A percentile compares a stretch with the other conserved stretches of the same genome.
phyloP scores from a whole-genome alignment of 37 sponge, comb jelly and placozoan species.

The Beroe forskalii region DNA sequence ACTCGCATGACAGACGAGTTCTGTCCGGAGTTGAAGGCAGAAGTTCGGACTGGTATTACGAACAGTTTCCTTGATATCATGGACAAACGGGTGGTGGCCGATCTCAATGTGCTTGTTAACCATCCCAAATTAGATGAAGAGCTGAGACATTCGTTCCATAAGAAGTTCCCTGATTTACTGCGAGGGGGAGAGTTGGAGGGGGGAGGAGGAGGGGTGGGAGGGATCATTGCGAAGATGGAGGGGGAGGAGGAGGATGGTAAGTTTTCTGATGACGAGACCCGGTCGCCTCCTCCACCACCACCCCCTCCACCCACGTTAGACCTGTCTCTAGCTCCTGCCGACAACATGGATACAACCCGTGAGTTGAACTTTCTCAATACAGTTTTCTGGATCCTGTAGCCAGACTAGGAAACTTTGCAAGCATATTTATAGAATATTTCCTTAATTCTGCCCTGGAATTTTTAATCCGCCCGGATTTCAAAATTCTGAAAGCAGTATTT shows the following conservation, averaged over 20 bases:
- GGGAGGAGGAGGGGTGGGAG: not conserved
- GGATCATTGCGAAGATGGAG: not conserved
- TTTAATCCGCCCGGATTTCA: too few relatives aligned
- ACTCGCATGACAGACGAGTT: constrained; percentile 73
- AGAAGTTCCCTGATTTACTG: constrained; percentile 9
- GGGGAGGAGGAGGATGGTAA: constrained; percentile 8
- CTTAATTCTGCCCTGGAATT: too few relatives aligned
- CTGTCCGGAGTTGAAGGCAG: not conserved
- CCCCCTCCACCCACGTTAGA: constrained; percentile 30
- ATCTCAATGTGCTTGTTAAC: not conserved
- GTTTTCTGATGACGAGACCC: constrained; percentile 50
- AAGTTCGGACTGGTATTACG: constrained; percentile 47
- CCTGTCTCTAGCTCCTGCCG: constrained; percentile 16
- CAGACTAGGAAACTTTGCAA: too few relatives aligned
- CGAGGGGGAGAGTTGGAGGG: not conserved
- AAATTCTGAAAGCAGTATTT: too few relatives aligned
- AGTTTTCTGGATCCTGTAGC: too few relatives aligned
- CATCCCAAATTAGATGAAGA: constrained; percentile 49
- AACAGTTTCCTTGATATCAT: constrained; percentile 65
- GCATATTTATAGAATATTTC: too few relatives aligned
- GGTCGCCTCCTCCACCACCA: constrained; percentile 38
- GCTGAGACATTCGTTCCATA: constrained; percentile 9
- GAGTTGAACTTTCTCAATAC: too few relatives aligned
- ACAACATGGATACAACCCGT: too few relatives aligned
- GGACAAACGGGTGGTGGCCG: constrained; percentile 62